These are phyloP conservation scores for Philopedon plagiatum DNA, from an alignment of 2,888 invertebrate species.

Conservation along the genomic window DNA sequence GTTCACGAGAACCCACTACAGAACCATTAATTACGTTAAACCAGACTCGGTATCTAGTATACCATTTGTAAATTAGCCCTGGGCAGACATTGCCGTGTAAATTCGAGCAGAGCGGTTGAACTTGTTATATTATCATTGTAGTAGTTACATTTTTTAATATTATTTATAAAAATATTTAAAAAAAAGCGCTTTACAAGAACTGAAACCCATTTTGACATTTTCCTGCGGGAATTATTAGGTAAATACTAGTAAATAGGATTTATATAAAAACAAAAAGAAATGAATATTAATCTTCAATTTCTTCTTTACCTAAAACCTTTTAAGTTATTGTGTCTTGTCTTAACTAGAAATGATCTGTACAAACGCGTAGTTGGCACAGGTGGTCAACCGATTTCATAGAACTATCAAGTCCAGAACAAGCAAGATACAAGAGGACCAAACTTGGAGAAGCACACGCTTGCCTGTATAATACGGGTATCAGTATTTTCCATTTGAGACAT, in stretches of 20 bases:
- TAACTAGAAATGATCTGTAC: no score
- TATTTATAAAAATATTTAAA: no score
- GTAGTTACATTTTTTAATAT: no score
- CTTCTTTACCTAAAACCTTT: neutral
- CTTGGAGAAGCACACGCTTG: conserved; percentile 52
- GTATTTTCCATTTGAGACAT: conserved; percentile 60
- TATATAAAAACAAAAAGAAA: conserved; percentile 13
- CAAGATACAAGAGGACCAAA: conserved; percentile 55
- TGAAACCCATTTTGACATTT: no score
- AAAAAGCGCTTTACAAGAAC: no score
- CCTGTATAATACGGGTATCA: conserved; percentile 33
- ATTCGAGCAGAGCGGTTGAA: conserved; percentile 54
- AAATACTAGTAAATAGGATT: neutral
- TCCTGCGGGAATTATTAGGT: no score
- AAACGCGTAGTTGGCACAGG: conserved; percentile 66
- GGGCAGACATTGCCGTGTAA: conserved; percentile 36
- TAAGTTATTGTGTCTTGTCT: no score
- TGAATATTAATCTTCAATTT: neutral
- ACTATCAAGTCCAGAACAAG: conserved; percentile 46
- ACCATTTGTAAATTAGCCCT: conserved; percentile 41
- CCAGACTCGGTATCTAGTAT: conserved; percentile 38
- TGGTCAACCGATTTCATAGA: conserved; percentile 59
- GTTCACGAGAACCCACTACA: conserved; percentile 37
- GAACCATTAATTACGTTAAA: conserved; percentile 44
- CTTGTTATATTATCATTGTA: conserved; percentile 64